These are phyloP conservation scores for Drosophila bocqueti DNA, from an alignment of 1,140 invertebrate genomes.

Conservation along the genomic window DNA sequence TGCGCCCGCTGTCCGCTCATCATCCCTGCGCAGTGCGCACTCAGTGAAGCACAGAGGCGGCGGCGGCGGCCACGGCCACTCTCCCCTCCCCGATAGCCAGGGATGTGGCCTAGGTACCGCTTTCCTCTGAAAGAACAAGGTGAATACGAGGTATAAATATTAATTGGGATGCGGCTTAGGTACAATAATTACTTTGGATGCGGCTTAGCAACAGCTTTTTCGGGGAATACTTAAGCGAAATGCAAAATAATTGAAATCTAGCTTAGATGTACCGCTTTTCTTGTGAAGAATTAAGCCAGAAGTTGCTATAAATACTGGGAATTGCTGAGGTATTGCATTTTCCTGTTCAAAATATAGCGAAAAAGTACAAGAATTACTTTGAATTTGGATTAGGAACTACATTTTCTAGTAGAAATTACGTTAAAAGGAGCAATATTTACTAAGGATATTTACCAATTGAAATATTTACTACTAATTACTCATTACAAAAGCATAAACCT, in stretches of 20 bases:
- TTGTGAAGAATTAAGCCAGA: no score
- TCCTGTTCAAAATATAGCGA: no score
- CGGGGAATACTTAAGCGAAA: no score
- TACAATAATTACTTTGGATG: neutral
- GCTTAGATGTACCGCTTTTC: no score
- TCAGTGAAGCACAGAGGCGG: constrained; percentile 10
- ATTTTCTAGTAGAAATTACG: neutral
- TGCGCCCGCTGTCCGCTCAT: constrained; percentile 39
- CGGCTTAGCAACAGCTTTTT: neutral
- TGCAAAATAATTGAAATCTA: no score
- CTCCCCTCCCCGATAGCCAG: neutral
- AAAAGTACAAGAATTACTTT: no score
- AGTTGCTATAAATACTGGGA: neutral
- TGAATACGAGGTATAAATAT: neutral
- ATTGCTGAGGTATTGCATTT: neutral
- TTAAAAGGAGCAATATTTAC: neutral
- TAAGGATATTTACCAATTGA: neutral
- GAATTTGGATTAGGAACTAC: no score
- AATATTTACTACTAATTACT: no score
- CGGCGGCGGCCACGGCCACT: neutral
- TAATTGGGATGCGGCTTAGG: neutral
- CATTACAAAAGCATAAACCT: neutral
- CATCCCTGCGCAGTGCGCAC: constrained; percentile 16
- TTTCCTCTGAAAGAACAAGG: neutral
- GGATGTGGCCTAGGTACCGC: constrained; percentile 1